Percentiles rank a stretch among this genome's conserved stretches.
These are phyloP conservation scores for Polyploca ridens DNA, from an alignment of 2,888 invertebrate genomes.

Conservation along the genomic window DNA sequence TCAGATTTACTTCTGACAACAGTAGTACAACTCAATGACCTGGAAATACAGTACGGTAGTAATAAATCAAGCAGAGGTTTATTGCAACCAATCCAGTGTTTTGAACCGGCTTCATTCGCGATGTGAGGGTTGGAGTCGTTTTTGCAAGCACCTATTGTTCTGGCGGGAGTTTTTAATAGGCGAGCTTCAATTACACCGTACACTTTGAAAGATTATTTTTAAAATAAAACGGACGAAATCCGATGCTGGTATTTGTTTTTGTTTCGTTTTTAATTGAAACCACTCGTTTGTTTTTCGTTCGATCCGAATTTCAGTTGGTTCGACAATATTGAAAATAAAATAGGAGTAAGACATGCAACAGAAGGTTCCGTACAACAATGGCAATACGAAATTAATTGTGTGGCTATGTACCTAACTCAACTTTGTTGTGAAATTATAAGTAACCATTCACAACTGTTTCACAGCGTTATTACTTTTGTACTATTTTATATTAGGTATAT, in stretches of 20 bases:
- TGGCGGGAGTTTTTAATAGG: not conserved
- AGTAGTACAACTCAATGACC: no score
- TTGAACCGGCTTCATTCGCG: not conserved
- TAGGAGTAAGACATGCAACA: no score
- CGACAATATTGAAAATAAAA: no score
- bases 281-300: not conserved
- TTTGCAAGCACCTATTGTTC: constrained; percentile 2
- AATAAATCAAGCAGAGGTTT: not conserved
- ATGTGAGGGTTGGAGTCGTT: not conserved
- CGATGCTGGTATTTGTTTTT: not conserved
- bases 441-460: no score
- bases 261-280: not conserved
- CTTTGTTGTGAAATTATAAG: no score
- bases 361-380: no score
- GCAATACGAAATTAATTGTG: no score
- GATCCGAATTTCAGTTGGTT: no score
- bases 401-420: no score
- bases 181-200: not conserved
- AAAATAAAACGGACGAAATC: not conserved
- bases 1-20: no score
- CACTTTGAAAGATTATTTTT: not conserved
- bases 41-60: not conserved
- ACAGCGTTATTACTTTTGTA: no score
- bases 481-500: no score
- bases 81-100: constrained; percentile 1